These are phyloP conservation scores for Dicycla oo DNA, from an alignment of 2,888 invertebrate genomes.

Conservation along the genomic window DNA sequence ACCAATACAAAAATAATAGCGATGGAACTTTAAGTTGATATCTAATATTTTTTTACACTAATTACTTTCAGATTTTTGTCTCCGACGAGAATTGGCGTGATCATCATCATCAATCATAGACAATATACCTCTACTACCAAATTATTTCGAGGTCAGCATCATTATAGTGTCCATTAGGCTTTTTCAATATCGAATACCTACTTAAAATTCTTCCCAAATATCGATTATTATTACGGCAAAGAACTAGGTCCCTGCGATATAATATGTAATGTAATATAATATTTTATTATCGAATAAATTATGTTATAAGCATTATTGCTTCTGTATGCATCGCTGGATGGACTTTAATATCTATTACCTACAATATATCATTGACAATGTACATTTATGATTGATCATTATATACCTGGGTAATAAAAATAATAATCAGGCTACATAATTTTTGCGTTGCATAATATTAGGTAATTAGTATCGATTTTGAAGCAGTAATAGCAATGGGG, in stretches of 20 bases:
- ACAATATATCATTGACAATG: conserved; percentile 24
- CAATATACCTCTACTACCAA: conserved; percentile 28
- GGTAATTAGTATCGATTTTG: neutral
- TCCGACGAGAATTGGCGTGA: conserved; percentile 10
- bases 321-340: conserved; percentile 14
- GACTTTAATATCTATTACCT: conserved; percentile 17
- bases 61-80: conserved; percentile 32
- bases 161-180: conserved; percentile 35
- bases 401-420: conserved; percentile 2
- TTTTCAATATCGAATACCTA: conserved; percentile 24
- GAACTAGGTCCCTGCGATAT: conserved; percentile 7
- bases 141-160: conserved; percentile 55
- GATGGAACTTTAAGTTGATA: neutral
- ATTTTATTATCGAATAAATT: conserved; percentile 29
- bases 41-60: conserved; percentile 26
- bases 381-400: neutral
- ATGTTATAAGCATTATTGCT: conserved; percentile 11
- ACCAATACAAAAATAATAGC: conserved; percentile 6
- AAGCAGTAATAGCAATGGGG: neutral
- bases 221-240: conserved; percentile 28
- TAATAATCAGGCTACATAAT: neutral
- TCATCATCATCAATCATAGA: conserved; percentile 57
- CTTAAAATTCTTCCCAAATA: conserved; percentile 51
- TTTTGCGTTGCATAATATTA: neutral
- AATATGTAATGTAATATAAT: conserved; percentile 12